Evolutionary conservation across 2,797 vertebrate species (phyloP).

Genomic region (Galaxias olidus): DNA sequence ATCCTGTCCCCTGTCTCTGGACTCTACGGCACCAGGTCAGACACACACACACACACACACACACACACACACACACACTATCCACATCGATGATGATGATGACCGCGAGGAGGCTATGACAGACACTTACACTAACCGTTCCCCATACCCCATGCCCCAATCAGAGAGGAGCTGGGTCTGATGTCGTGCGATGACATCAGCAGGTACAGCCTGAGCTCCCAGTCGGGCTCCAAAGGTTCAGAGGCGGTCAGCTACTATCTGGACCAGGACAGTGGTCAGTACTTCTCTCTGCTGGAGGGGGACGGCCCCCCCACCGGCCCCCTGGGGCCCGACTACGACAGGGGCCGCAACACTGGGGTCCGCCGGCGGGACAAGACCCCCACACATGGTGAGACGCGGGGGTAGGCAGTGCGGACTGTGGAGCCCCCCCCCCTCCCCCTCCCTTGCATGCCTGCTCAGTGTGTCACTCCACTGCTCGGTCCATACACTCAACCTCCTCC

Average conservation of each 20-base stretch:
- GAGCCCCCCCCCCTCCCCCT: too few relatives aligned
- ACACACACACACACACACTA: neutral
- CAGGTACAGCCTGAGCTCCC: conserved; percentile 82
- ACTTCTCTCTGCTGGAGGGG: conserved; percentile 86
- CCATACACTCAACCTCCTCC: neutral
- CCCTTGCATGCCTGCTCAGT: too few relatives aligned
- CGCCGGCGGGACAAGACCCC: conserved; percentile 88
- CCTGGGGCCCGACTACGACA: conserved; percentile 79
- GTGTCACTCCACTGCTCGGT: too few relatives aligned
- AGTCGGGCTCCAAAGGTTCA: conserved; percentile 83
- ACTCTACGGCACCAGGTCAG: conserved; percentile 77
- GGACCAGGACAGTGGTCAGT: conserved; percentile 87
- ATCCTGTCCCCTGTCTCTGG: conserved; percentile 79
- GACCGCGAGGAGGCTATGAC: conserved; percentile 3
- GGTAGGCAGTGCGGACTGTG: too few relatives aligned
- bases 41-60: neutral
- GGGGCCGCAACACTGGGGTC: conserved; percentile 81
- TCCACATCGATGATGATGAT: neutral
- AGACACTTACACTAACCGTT: neutral
- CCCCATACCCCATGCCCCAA: conserved; percentile 9
- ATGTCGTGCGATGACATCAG: conserved; percentile 91
- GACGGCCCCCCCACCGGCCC: conserved; percentile 72
- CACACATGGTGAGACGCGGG: conserved; percentile 80
- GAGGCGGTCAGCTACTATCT: conserved; percentile 88
- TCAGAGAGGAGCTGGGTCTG: conserved; percentile 85